These are phyloP conservation scores for Phaetusa simplex DNA, from an alignment of 2,113 vertebrate species.

Conservation along the genomic window DNA sequence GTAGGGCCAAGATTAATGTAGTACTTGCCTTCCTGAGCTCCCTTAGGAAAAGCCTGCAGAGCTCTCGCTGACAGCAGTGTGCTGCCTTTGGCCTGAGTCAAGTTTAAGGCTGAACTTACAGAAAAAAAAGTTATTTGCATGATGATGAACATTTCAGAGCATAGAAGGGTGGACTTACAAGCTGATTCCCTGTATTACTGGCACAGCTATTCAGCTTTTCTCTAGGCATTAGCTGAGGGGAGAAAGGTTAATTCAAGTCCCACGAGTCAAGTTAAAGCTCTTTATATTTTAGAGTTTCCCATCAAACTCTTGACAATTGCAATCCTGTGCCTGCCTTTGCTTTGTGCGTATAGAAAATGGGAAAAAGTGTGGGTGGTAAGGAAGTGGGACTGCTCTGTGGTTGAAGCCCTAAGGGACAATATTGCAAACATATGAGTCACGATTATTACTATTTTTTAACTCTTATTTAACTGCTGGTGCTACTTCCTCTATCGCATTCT, in stretches of 20 bases:
- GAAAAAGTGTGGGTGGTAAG: slow-evolving; percentile 43
- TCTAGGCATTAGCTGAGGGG: not conserved
- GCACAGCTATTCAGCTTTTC: not conserved
- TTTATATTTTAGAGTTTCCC: slow-evolving; percentile 24
- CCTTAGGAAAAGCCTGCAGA: not conserved
- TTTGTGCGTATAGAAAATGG: not conserved
- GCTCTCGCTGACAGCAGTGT: not conserved
- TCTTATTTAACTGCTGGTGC: not conserved
- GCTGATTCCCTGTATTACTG: not conserved
- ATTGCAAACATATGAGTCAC: slow-evolving; percentile 36
- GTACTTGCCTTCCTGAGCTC: not conserved
- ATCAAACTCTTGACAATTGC: slow-evolving; percentile 1
- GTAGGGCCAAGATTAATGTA: not conserved
- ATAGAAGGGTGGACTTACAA: not conserved
- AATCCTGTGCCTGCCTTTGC: slow-evolving; percentile 26
- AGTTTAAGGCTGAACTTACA: not conserved
- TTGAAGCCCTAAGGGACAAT: slow-evolving; percentile 16
- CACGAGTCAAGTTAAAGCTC: not conserved
- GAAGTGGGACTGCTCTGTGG: slow-evolving; percentile 4
- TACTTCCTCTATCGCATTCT: not conserved
- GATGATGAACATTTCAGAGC: not conserved
- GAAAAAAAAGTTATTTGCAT: not conserved
- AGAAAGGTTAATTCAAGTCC: slow-evolving; percentile 21
- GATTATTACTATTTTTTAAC: slow-evolving; percentile 13
- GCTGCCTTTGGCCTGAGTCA: not conserved